Evolutionary conservation across 2,888 invertebrate genomes (phyloP).

Genomic region (Tipula vernalis): DNA sequence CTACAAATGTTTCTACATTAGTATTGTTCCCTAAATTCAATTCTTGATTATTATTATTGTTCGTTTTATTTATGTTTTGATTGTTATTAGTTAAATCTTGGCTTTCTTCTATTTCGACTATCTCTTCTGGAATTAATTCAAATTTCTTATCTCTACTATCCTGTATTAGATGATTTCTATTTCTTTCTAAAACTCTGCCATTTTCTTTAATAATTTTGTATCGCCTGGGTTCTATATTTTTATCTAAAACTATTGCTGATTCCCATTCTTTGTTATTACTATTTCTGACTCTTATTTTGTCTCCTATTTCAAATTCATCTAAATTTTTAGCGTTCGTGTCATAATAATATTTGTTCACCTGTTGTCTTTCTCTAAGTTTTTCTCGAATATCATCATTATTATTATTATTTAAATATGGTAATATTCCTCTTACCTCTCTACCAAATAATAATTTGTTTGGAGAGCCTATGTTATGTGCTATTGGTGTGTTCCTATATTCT

Average conservation of each 20-base stretch:
- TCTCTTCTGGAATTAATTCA: background rate
- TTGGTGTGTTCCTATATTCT: background rate
- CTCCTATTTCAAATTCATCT: background rate
- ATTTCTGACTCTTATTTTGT: background rate
- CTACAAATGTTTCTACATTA: too few species aligned
- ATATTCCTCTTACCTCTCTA: background rate
- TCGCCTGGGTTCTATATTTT: background rate
- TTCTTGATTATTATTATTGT: too few species aligned
- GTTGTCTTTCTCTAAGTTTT: background rate
- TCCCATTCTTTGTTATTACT: background rate
- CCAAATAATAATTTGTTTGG: background rate
- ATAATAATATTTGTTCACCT: background rate
- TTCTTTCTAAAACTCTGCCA: background rate
- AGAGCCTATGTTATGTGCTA: constrained; percentile 13
- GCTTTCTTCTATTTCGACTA: background rate
- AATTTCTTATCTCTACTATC: background rate
- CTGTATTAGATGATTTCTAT: background rate
- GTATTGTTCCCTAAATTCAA: too few species aligned
- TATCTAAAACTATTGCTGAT: background rate
- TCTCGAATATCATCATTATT: background rate
- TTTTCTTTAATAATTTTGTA: background rate
- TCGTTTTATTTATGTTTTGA: too few species aligned
- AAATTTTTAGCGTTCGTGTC: background rate
- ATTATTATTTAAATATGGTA: background rate
- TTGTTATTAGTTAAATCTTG: too few species aligned